These are phyloP conservation scores for Zootermopsis nevadensis DNA, from an alignment of 2,888 invertebrate genomes.

Conservation along the genomic window DNA sequence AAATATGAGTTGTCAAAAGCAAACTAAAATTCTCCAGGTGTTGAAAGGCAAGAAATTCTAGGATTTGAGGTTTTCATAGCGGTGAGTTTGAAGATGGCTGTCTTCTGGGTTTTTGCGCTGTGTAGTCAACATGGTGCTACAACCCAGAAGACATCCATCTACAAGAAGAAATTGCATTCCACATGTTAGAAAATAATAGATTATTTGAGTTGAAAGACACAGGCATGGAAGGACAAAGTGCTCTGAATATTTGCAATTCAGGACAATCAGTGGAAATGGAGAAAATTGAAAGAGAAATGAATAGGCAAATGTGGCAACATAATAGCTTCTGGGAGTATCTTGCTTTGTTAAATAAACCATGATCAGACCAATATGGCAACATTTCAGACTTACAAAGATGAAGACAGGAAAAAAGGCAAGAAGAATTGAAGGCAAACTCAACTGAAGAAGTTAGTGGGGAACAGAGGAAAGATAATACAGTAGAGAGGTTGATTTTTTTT, in stretches of 20 bases:
- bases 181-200: neutral
- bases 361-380: neutral
- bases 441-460: no score
- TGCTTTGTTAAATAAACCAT: neutral
- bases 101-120: no score
- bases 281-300: neutral
- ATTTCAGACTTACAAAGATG: neutral
- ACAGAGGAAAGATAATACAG: no score
- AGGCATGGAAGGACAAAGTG: neutral
- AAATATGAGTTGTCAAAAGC: neutral
- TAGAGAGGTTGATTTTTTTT: no score
- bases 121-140: no score
- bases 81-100: no score
- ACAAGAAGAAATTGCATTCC: neutral
- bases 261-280: neutral
- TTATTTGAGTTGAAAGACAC: no score
- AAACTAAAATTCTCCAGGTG: neutral
- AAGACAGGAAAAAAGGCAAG: neutral
- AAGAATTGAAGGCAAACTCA: no score
- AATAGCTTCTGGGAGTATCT: neutral
- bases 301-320: neutral
- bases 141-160: no score
- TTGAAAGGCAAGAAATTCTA: neutral
- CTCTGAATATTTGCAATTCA: no score
- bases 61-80: no score